phyloP scores from a whole-genome alignment of 2,113 vertebrate species.

The Cyphomyrus plagiostoma region DNA sequence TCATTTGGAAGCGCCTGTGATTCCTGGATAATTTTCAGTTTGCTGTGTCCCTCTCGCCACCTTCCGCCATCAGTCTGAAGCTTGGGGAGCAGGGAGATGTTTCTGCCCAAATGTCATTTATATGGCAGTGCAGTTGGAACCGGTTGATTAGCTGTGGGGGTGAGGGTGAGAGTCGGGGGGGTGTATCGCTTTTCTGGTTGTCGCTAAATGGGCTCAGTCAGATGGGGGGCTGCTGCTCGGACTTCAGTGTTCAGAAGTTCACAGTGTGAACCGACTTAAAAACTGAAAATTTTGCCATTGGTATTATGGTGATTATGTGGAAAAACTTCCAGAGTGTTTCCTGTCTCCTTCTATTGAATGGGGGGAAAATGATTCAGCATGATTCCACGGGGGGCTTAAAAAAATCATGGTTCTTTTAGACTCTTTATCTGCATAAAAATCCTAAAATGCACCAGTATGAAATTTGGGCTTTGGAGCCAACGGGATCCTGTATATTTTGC shows the following conservation, averaged over 20 bases:
- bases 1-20: neutral
- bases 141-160: neutral
- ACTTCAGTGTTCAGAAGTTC: neutral
- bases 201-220: neutral
- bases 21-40: neutral
- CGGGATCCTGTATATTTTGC: neutral
- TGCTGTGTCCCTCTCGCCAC: neutral
- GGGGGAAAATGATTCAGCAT: neutral
- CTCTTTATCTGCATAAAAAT: neutral
- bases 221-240: neutral
- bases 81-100: neutral
- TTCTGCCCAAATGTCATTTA: neutral
- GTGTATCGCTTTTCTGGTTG: neutral
- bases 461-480: neutral
- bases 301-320: neutral
- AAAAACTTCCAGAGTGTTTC: neutral
- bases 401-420: neutral
- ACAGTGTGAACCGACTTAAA: neutral
- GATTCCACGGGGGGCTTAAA: neutral
- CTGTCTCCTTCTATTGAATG: neutral
- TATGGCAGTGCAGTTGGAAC: neutral
- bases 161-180: neutral
- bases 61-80: neutral
- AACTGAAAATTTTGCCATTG: neutral
- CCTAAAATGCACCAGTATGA: neutral